phyloP scores from a whole-genome alignment of 2,797 vertebrate genomes.

The Remorina albescens region DNA sequence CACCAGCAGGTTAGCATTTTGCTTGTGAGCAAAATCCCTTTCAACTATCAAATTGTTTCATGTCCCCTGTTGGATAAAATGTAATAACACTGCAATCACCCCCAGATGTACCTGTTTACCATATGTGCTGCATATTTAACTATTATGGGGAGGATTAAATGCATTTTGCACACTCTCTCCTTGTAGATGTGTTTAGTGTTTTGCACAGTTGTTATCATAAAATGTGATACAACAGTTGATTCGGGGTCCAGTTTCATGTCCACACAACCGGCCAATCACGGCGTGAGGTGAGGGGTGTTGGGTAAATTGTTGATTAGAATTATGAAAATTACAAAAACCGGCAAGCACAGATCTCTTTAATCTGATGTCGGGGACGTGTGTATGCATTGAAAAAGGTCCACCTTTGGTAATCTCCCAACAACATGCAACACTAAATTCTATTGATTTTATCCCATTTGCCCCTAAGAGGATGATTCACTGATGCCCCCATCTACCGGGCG shows the following conservation, averaged over 20 bases:
- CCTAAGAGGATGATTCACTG: conserved; percentile 39
- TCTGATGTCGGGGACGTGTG: too few species aligned
- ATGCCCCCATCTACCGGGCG: conserved; percentile 36
- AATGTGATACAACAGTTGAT: neutral
- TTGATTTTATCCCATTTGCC: conserved; percentile 33
- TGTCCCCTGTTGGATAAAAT: neutral
- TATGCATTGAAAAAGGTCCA: conserved; percentile 13
- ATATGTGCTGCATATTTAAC: neutral
- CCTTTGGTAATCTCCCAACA: conserved; percentile 23
- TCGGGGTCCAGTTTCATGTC: neutral
- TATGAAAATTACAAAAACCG: neutral
- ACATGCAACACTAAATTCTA: conserved; percentile 20
- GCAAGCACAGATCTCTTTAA: neutral
- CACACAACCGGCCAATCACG: neutral
- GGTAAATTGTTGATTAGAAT: neutral
- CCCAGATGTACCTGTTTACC: neutral
- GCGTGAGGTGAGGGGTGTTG: neutral
- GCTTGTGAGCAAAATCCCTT: neutral
- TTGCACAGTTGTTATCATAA: neutral
- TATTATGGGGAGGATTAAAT: neutral
- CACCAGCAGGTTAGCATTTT: too few species aligned
- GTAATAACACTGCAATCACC: neutral
- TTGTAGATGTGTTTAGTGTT: neutral
- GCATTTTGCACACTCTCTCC: neutral
- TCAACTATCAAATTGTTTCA: neutral